phyloP scores from a whole-genome alignment of 2,113 vertebrate species.

The Macquaria australasica region DNA sequence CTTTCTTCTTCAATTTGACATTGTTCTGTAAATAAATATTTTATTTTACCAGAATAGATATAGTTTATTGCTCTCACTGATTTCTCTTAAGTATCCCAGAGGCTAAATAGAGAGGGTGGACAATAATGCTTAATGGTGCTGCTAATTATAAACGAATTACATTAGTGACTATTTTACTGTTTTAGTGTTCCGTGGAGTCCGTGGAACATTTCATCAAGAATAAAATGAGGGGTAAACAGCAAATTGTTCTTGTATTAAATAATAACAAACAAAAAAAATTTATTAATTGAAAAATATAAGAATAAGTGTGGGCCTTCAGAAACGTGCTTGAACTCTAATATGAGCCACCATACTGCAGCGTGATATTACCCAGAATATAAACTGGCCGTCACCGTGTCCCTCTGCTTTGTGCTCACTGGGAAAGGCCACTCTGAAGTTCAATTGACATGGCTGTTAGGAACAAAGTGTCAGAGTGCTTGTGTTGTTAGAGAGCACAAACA shows the following conservation, averaged over 20 bases:
- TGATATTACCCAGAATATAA: slow-evolving; percentile 75
- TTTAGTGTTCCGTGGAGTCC: slow-evolving; percentile 5
- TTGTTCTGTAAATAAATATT: neutral
- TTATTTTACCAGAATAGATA: slow-evolving; percentile 3
- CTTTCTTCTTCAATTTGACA: neutral
- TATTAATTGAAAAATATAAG: slow-evolving; percentile 8
- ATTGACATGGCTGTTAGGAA: slow-evolving; percentile 74
- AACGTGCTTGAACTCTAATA: neutral
- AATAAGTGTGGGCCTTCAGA: neutral
- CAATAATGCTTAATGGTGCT: slow-evolving; percentile 46
- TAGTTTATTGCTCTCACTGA: slow-evolving; percentile 6
- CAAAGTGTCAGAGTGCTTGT: slow-evolving; percentile 85
- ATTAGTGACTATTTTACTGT: slow-evolving; percentile 18
- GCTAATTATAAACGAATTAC: slow-evolving; percentile 34
- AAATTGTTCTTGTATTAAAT: slow-evolving; percentile 14
- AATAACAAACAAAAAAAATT: neutral
- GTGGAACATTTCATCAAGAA: slow-evolving; percentile 3
- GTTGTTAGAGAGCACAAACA: slow-evolving; percentile 84
- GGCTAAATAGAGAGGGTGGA: slow-evolving; percentile 26
- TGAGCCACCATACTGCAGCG: neutral
- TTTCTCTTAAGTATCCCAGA: neutral
- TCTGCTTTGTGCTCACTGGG: slow-evolving; percentile 72
- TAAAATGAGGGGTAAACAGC: neutral
- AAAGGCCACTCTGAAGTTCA: slow-evolving; percentile 84
- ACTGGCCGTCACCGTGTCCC: slow-evolving; percentile 38